phyloP scores from a whole-genome alignment of 2,113 vertebrate genomes.

The Ursus arctos region DNA sequence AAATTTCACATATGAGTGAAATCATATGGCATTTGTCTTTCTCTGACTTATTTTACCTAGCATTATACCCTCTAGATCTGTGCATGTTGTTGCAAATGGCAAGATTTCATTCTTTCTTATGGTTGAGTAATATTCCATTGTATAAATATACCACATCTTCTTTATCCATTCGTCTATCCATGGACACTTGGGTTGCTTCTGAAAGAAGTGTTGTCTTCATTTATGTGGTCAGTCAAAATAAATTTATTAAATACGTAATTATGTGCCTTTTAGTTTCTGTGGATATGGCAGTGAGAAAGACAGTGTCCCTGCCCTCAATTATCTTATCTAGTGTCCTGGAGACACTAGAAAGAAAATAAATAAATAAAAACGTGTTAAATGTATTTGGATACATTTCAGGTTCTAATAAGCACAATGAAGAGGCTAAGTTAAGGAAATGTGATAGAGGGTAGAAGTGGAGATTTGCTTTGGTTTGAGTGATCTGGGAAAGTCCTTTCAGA shows the following conservation, averaged over 20 bases:
- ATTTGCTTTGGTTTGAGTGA: constrained; percentile 19
- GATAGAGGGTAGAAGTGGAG: not conserved
- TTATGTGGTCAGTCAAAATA: not conserved
- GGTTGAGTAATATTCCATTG: not conserved
- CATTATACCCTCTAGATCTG: not conserved
- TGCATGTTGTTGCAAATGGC: not conserved
- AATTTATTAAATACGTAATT: not conserved
- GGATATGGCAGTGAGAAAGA: not conserved
- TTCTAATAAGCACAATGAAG: not conserved
- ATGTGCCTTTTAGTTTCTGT: not conserved
- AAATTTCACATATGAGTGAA: not conserved
- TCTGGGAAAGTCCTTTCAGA: not conserved
- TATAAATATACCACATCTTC: not conserved
- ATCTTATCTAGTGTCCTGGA: not conserved
- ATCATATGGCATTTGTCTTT: not conserved
- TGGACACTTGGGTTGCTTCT: not conserved
- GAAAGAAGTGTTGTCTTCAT: not conserved
- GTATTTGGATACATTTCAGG: not conserved
- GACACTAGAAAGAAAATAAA: not conserved
- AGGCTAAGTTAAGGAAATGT: not conserved
- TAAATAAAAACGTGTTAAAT: not conserved
- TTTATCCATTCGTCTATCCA: not conserved
- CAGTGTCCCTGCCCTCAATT: not conserved
- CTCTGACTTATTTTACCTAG: not conserved
- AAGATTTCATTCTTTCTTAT: not conserved